Evolutionary conservation across 2,888 invertebrate genomes (phyloP), one percentile per base, ranked within the genome.

Genomic region (Agelastica alni): DNA sequence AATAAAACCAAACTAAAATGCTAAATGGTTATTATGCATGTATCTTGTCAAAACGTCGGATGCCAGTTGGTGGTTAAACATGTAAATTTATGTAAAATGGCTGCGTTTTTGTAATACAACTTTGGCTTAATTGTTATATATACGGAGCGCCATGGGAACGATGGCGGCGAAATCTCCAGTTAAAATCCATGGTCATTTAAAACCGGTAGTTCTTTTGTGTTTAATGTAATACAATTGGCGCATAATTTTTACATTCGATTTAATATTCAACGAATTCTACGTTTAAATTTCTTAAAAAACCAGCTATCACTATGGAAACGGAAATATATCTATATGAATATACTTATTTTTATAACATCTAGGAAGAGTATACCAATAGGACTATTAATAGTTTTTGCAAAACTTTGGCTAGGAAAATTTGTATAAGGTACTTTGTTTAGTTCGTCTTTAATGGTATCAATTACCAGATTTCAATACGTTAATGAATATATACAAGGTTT

Each of bases 11-110:
- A 69, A 70, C 56, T 62, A 60, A 67, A 66, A 71, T 66, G 67
- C 64, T 67, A 69, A 71, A 68, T 61, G 67, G 60, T 56, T 64
- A 67, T 68, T 70, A 70, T 70, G 68, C 68, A 68, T 70, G 70
- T 70, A 69, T 61, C 69, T 70, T 68, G 72, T 72, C 71, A 70
- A 74, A 73, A 70, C 70, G 70, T 66, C 68, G 67, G 66, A 65
- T 66, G 64, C 60, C 60, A 59, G 67, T 70, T 68, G 70, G 69
- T 73, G 71, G 68, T 69, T 72, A 68, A 60, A 56, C 67, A 75
- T 75, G 75, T 69, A 75, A 75, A 75, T 75, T 71, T 75, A 75
- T 75, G 75, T 73, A 74, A 75, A 75, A 71, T 65, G 68, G 60
- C 61, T 59, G 68, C 67, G 68, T 71, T 73, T 73, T 73, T 73